Base-by-base conservation (phyloP, 2,797 vertebrate species). In the Rhinatrema bivittatum region DNA sequence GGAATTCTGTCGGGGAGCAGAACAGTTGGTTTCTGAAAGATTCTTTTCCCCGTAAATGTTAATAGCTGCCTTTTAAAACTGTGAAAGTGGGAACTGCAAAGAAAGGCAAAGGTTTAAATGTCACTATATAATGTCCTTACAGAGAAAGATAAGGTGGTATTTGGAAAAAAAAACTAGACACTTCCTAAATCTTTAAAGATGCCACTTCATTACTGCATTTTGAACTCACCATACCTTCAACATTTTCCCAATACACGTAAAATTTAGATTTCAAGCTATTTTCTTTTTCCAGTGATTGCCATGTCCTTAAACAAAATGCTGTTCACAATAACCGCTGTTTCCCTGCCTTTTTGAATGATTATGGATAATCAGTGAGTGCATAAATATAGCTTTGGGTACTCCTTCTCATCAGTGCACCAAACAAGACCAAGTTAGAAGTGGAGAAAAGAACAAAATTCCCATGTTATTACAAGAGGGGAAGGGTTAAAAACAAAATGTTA, bases 31-130 rank as follows among this genome's bases (percentile, higher is more conserved):
- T 81, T 79, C 60, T 65, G 71, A 72, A 79, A 79, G 65, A 79
- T 81, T 82, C 81, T 73, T 82, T n/a, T n/a, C n/a, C n/a, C n/a
- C n/a, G 74, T 76, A 82, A 82, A 82, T 84, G 81, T 84, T 82
- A 84, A 82, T 84, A 79, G 72, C 75, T 76, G 64, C 73, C 76
- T 79, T 81, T 81, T 76, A 62, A 76, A 84, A 79, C 68, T 60
- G 69, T 72, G 60, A 65, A 74, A 81, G 66, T 74, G 66, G 82
- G 75, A 82, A 81, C 79, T 74, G 70, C 69, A 74, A 76, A 78
- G 79, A 81, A 82, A 82, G 79, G 70, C 60, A 76, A 81, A 80
- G 72, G 79, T 79, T 79, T 82, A 84, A 84, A 84, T 84, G 78
- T 80, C 81, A 80, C 53, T 24, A 38, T 76, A 72, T 78, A 81